Percentiles rank a stretch among this genome's conserved stretches.
phyloP scores from a whole-genome alignment of 2,113 vertebrate species.

The Cyprinodon variegatus region DNA sequence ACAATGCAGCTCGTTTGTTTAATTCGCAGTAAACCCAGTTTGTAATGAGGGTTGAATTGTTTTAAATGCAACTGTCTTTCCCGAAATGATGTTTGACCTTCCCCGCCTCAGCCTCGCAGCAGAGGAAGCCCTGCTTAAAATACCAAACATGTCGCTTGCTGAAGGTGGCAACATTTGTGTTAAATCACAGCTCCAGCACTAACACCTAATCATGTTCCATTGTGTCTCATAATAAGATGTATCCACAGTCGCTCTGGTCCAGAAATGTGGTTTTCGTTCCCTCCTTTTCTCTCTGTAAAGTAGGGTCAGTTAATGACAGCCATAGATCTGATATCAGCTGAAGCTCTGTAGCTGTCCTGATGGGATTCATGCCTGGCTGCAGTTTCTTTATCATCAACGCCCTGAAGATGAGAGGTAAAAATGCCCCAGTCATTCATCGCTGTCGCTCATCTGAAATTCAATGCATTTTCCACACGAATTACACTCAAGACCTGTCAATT shows the following conservation, averaged over 20 bases:
- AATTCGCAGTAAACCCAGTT: too few species aligned
- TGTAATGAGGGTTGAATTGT: slow-evolving; percentile 18
- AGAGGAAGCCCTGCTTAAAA: too few species aligned
- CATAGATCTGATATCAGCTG: slow-evolving; percentile 9
- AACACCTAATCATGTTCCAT: slow-evolving; percentile 32
- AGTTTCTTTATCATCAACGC: slow-evolving; percentile 16
- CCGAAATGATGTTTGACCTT: slow-evolving; percentile 28
- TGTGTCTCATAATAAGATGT: slow-evolving; percentile 54
- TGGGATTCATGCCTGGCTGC: slow-evolving; percentile 34
- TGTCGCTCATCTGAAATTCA: neutral
- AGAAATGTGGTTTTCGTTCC: slow-evolving; percentile 41
- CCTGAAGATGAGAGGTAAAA: slow-evolving; percentile 27
- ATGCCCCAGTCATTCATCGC: slow-evolving; percentile 16
- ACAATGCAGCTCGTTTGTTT: too few species aligned
- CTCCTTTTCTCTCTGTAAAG: neutral
- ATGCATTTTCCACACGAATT: slow-evolving; percentile 17
- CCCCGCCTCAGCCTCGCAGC: neutral
- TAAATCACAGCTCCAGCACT: slow-evolving; percentile 36
- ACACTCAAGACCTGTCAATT: neutral
- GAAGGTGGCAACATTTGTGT: slow-evolving; percentile 6
- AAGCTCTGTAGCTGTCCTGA: slow-evolving; percentile 35
- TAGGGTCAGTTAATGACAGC: too few species aligned
- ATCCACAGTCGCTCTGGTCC: slow-evolving; percentile 33
- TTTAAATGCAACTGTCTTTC: too few species aligned
- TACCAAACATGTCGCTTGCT: too few species aligned